Evolutionary conservation across 2,888 invertebrate genomes (phyloP).

Genomic region (Ectemnius cavifrons): DNA sequence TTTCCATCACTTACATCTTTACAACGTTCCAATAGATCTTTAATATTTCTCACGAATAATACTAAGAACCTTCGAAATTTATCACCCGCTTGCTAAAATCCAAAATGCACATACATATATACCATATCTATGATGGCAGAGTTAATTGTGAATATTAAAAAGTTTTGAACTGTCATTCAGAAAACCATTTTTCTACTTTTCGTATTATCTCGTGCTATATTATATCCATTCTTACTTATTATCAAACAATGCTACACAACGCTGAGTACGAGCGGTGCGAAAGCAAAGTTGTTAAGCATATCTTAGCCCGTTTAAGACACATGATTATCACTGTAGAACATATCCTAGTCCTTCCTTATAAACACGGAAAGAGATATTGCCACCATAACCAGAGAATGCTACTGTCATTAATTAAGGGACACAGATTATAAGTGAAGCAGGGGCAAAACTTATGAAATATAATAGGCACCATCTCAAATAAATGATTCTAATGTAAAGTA

Average conservation of each 20-base stretch:
- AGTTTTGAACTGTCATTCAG: too few relatives aligned
- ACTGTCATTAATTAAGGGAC: conserved; percentile 31
- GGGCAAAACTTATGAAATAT: conserved; percentile 57
- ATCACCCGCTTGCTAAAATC: background rate
- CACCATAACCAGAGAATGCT: conserved; percentile 25
- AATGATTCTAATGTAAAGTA: conserved; percentile 62
- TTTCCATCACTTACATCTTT: too few relatives aligned
- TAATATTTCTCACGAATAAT: too few relatives aligned
- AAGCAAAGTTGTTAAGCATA: too few relatives aligned
- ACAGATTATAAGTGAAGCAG: conserved; percentile 19
- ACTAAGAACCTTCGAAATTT: background rate
- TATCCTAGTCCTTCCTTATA: too few relatives aligned
- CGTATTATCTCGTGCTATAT: too few relatives aligned
- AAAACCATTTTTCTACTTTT: background rate
- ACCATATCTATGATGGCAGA: conserved; percentile 13
- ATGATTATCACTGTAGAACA: too few relatives aligned
- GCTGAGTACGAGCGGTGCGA: too few relatives aligned
- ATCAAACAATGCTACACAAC: too few relatives aligned
- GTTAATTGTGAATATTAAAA: conserved; percentile 22
- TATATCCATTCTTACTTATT: too few relatives aligned
- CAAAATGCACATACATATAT: conserved; percentile 1
- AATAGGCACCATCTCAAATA: conserved; percentile 71
- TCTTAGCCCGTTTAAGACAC: too few relatives aligned
- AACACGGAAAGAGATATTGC: conserved; percentile 28
- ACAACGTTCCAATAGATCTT: too few relatives aligned